phyloP scores from a whole-genome alignment of 30 jellyfish, hydroid and myxozoan species.

The Catostylus mosaicus region DNA sequence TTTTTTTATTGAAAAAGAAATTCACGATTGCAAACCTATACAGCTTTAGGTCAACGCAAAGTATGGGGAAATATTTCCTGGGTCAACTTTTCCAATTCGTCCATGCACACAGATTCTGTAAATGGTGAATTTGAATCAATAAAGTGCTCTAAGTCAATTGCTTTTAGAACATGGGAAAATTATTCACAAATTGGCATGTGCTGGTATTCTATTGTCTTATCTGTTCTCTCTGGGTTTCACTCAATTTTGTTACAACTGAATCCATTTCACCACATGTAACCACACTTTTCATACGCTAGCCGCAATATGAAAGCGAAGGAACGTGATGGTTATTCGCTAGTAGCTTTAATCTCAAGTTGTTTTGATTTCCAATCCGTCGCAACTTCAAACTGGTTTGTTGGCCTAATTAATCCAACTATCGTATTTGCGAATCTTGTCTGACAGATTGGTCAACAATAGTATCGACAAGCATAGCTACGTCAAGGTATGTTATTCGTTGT shows the following conservation, averaged over 20 bases:
- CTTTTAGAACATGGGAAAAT: background rate
- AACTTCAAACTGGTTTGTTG: background rate
- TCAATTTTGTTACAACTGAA: slow-evolving; percentile 12
- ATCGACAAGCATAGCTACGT: background rate
- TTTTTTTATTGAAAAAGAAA: too few relatives aligned
- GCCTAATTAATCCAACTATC: background rate
- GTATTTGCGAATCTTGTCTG: background rate
- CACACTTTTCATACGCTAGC: slow-evolving; percentile 21
- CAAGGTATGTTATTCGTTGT: background rate
- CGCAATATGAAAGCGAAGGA: slow-evolving; percentile 9
- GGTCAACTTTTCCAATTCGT: too few relatives aligned
- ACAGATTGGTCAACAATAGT: background rate
- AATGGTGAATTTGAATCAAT: too few relatives aligned
- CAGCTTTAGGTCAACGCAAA: too few relatives aligned
- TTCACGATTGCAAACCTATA: too few relatives aligned
- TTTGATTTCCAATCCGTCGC: slow-evolving; percentile 29
- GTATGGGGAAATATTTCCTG: too few relatives aligned
- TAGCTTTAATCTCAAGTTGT: slow-evolving; percentile 53
- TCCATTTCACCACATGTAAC: slow-evolving; percentile 29
- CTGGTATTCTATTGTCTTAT: slow-evolving; percentile 38
- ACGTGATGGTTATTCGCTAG: slow-evolving; percentile 53
- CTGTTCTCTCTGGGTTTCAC: background rate
- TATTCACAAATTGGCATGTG: background rate
- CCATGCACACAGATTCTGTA: too few relatives aligned
- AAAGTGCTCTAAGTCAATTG: background rate